Percentiles rank a stretch among this genome's conserved stretches.
Conservation (phyloP, 2,888 invertebrate genomes). For the Stenodema calcarata region DNA sequence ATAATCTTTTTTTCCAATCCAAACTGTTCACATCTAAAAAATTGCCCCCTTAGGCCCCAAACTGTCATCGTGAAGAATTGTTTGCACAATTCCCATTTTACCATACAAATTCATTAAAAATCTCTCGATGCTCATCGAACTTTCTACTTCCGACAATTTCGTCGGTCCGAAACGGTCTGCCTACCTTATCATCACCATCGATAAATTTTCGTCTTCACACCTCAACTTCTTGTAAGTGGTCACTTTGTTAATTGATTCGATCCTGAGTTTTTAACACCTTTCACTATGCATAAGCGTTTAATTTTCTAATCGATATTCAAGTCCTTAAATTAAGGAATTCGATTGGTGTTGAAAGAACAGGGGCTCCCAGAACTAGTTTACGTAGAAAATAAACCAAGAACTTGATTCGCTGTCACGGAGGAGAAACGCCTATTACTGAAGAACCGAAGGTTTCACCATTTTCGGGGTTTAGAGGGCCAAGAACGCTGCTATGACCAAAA, state of each 20-base stretch:
- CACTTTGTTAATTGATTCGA: conserved; percentile 48
- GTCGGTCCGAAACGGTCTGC: neutral
- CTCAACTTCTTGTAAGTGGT: conserved; percentile 27
- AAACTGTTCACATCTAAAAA: neutral
- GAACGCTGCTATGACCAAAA: neutral
- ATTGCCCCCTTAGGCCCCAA: neutral
- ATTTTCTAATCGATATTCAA: conserved; percentile 48
- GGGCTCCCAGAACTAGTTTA: conserved; percentile 19
- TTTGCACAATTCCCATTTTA: conserved; percentile 40
- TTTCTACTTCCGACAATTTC: conserved; percentile 3
- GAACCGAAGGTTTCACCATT: neutral
- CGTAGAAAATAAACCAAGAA: conserved; percentile 26
- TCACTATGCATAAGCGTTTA: conserved; percentile 48
- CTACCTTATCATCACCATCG: conserved; percentile 44
- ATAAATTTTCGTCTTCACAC: conserved; percentile 47
- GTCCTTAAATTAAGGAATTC: conserved; percentile 39
- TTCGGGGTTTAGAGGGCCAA: neutral
- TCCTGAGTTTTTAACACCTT: conserved; percentile 43
- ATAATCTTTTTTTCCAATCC: neutral
- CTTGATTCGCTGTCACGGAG: conserved; percentile 23
- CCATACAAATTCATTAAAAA: conserved; percentile 40
- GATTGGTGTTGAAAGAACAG: conserved; percentile 46
- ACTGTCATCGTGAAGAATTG: conserved; percentile 24
- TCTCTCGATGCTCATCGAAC: neutral
- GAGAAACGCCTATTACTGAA: conserved; percentile 7